Conservation (phyloP, 1,140 invertebrate species). For the Vanessa tameamea region DNA sequence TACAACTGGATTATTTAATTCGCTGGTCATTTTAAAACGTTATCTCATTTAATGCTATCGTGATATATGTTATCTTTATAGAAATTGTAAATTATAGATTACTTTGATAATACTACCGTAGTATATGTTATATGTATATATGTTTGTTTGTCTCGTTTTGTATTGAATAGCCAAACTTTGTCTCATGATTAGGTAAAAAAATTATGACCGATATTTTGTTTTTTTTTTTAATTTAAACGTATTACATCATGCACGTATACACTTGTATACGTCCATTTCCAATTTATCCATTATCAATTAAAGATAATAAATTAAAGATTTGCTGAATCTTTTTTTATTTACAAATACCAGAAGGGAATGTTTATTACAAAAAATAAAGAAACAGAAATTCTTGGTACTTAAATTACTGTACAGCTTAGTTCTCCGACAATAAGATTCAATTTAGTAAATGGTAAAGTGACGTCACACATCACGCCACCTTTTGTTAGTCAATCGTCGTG, state of each 20-base stretch:
- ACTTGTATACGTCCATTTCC: too few relatives aligned
- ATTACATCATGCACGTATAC: too few relatives aligned
- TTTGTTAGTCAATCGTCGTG: slow-evolving; percentile 70
- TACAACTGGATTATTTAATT: slow-evolving; percentile 1
- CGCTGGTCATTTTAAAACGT: slow-evolving; percentile 8
- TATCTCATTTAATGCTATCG: slow-evolving; percentile 21
- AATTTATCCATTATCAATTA: background rate
- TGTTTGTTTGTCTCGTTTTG: too few relatives aligned
- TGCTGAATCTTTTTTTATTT: slow-evolving; percentile 17
- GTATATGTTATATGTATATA: too few relatives aligned
- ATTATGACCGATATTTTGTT: too few relatives aligned
- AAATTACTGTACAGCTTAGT: slow-evolving; percentile 23
- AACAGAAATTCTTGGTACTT: slow-evolving; percentile 22
- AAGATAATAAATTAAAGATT: background rate
- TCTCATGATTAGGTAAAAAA: too few relatives aligned
- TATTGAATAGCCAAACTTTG: too few relatives aligned
- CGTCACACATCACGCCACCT: slow-evolving; percentile 79
- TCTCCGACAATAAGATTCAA: slow-evolving; percentile 44
- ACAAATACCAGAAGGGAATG: slow-evolving; percentile 8
- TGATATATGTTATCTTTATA: slow-evolving; percentile 31
- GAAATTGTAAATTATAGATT: slow-evolving; percentile 23
- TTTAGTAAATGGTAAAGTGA: slow-evolving; percentile 72
- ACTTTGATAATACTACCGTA: background rate
- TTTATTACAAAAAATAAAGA: slow-evolving; percentile 9
- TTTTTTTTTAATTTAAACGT: too few relatives aligned